These are phyloP conservation scores for Ridgeia piscesae DNA, from an alignment of 1,140 invertebrate species.

Conservation along the genomic window DNA sequence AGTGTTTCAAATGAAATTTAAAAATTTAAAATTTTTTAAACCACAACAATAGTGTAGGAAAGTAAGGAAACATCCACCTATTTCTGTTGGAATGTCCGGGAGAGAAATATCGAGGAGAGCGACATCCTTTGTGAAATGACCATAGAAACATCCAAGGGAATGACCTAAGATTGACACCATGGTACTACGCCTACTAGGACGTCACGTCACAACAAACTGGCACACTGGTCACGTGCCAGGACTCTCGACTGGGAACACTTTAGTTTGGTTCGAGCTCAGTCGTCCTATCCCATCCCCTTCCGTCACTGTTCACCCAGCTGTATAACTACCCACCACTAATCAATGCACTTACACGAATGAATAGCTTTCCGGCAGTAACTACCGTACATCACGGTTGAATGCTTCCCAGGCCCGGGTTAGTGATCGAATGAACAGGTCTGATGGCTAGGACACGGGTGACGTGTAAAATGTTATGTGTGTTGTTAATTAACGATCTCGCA, in stretches of 20 bases:
- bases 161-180: no score
- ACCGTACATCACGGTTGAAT: background rate
- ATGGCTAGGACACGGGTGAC: background rate
- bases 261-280: background rate
- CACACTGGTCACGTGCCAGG: background rate
- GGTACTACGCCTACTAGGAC: no score
- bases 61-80: no score
- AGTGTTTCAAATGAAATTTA: no score
- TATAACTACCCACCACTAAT: background rate
- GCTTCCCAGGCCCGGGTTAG: background rate
- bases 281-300: background rate
- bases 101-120: no score
- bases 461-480: background rate
- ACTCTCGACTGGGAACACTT: background rate
- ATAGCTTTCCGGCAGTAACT: background rate
- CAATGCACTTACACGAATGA: constrained; percentile 5
- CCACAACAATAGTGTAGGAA: no score
- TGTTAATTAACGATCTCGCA: background rate
- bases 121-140: no score
- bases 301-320: background rate
- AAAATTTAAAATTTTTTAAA: no score
- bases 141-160: no score
- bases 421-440: background rate
- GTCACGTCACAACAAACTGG: no score
- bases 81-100: no score